These are phyloP conservation scores for Ostrea denselamellosa DNA, from an alignment of 1,140 invertebrate genomes.

Conservation along the genomic window DNA sequence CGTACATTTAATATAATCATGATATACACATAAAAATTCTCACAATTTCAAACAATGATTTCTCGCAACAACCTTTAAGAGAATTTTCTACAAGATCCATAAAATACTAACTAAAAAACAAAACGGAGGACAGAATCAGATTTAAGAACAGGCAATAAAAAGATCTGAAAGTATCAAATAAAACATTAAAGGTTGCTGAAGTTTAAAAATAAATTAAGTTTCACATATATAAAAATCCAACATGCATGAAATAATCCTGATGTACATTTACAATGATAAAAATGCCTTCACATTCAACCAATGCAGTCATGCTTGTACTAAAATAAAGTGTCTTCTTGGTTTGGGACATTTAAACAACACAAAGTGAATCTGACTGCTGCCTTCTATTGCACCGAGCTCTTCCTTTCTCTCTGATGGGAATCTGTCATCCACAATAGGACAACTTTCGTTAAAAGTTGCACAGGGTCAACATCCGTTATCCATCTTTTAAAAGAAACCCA, in stretches of 20 bases:
- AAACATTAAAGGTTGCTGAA: conserved; percentile 24
- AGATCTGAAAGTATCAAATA: conserved; percentile 9
- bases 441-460: neutral
- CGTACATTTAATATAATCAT: conserved; percentile 23
- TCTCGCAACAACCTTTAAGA: conserved; percentile 24
- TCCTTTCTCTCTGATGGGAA: neutral
- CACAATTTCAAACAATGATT: conserved; percentile 29
- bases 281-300: conserved; percentile 3
- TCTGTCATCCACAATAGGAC: neutral
- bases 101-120: neutral
- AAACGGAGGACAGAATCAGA: conserved; percentile 14
- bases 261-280: conserved; percentile 41
- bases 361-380: conserved; percentile 28
- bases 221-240: conserved; percentile 51
- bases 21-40: conserved; percentile 21
- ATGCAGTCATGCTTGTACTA: neutral
- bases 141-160: conserved; percentile 14
- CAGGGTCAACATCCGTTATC: neutral
- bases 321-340: conserved; percentile 25
- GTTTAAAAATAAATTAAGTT: conserved; percentile 22
- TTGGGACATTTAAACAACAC: neutral
- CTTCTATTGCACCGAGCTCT: conserved; percentile 25
- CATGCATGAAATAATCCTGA: conserved; percentile 51
- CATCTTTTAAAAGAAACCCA: neutral
- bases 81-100: conserved; percentile 27